These are phyloP conservation scores for Tapirus terrestris DNA, from an alignment of 2,113 vertebrate species.

Conservation along the genomic window DNA sequence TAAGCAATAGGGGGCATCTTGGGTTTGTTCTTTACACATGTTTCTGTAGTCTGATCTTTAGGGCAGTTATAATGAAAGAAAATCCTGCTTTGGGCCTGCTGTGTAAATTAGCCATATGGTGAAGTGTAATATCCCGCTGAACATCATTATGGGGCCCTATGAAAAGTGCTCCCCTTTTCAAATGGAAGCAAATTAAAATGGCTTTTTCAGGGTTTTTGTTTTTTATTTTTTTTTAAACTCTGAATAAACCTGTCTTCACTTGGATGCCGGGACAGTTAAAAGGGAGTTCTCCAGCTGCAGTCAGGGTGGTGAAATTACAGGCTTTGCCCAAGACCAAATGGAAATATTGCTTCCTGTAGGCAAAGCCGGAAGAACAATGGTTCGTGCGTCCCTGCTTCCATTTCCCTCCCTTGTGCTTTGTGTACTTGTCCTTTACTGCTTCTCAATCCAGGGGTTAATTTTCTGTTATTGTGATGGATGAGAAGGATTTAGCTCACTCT, in stretches of 20 bases:
- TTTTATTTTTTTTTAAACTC: neutral
- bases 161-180: slow-evolving; percentile 80
- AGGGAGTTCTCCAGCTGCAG: slow-evolving; percentile 86
- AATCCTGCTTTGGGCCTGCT: slow-evolving; percentile 80
- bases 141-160: slow-evolving; percentile 80
- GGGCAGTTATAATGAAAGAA: slow-evolving; percentile 82
- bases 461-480: slow-evolving; percentile 25
- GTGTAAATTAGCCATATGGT: slow-evolving; percentile 86
- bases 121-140: slow-evolving; percentile 87
- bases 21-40: slow-evolving; percentile 71
- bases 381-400: slow-evolving; percentile 26
- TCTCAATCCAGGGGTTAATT: slow-evolving; percentile 50
- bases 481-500: neutral
- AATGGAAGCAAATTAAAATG: slow-evolving; percentile 83
- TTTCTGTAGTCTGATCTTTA: slow-evolving; percentile 76
- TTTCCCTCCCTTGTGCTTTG: slow-evolving; percentile 12
- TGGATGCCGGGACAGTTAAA: slow-evolving; percentile 82
- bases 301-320: slow-evolving; percentile 84
- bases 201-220: slow-evolving; percentile 75
- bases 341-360: slow-evolving; percentile 84
- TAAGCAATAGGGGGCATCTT: slow-evolving; percentile 84
- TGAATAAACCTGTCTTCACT: slow-evolving; percentile 87
- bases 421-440: neutral
- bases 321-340: slow-evolving; percentile 79
- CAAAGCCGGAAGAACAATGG: slow-evolving; percentile 74